Base-by-base conservation (phyloP, 2,113 vertebrate species). In the Todiramphus chloris region DNA sequence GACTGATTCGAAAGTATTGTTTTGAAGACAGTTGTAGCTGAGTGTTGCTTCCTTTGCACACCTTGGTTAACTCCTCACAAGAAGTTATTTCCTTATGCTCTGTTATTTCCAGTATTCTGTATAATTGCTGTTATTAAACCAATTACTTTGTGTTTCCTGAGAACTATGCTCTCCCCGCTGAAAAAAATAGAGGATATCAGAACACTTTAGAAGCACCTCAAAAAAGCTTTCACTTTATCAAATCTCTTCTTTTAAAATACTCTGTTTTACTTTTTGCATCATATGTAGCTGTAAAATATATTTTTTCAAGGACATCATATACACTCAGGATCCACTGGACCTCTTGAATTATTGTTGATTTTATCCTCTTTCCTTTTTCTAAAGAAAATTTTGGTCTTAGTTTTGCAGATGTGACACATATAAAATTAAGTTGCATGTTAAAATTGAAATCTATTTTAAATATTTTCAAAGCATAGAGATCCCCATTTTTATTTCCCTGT, bases 51-150 rank as follows among this genome's bases (percentile, higher is more conserved):
- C 28, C 46, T 81, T 80, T 3, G 0, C 35, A 31, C 13, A 21
- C 41, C 66, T 53, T 69, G 30, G 6, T 41, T 83, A 21, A 41
- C 23, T 76, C 16, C 43, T 30, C 41, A 74, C 48, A n/a, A 74
- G 62, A 9, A 37, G 37, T 37, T 37, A 37, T 37, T 37, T 37
- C 37, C 37, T 37, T 37, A 37, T 37, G 23, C 77, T 87, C 39
- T 70, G 44, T n/a, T 84, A 33, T 91, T 96, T 93, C 64, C 24
- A 62, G 12, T 18, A 24, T 77, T 87, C 37, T 59, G 27, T 87
- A 14, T 64, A 91, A 95, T 91, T 60, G 73, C 44, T 51, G 63
- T 62, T 68, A 81, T 94, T 95, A 96, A 93, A 46, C 11, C 23
- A 51, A 35, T 90, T 66, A 31, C 76, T 87, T 96, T 91, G 78